These are phyloP conservation scores for Nysson spinosus DNA, from an alignment of 2,888 invertebrate genomes.

Conservation along the genomic window DNA sequence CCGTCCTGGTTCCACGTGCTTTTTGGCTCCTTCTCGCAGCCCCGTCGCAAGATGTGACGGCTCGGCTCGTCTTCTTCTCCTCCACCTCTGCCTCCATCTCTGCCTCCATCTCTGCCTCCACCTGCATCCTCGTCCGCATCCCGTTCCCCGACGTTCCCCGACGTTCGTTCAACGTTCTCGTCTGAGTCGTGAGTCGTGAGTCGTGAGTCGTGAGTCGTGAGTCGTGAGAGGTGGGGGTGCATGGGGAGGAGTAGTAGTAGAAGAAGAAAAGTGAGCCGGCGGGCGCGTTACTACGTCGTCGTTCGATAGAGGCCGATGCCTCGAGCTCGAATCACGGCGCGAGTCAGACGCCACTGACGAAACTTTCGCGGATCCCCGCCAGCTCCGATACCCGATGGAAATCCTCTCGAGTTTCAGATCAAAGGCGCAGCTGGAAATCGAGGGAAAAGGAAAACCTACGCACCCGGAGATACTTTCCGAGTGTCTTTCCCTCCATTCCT, in stretches of 20 bases:
- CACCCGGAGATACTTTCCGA: neutral
- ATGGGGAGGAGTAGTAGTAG: no score
- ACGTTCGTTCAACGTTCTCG: no score
- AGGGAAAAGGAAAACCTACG: slow-evolving; percentile 20
- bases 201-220: no score
- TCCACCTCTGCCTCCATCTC: slow-evolving; percentile 10
- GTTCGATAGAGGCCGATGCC: slow-evolving; percentile 62
- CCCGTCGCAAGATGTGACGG: no score
- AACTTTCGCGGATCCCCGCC: slow-evolving; percentile 45
- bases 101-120: slow-evolving; percentile 5
- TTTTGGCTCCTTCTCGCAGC: slow-evolving; percentile 28
- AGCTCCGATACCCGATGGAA: slow-evolving; percentile 38
- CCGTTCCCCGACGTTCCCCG: no score
- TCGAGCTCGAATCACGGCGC: slow-evolving; percentile 60
- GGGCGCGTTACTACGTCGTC: slow-evolving; percentile 21
- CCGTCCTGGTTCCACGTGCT: slow-evolving; percentile 25
- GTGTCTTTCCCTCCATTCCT: no score
- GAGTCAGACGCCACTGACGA: slow-evolving; percentile 50
- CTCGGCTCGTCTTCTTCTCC: no score
- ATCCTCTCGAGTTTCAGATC: slow-evolving; percentile 49
- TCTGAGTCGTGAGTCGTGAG: no score
- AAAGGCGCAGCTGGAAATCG: slow-evolving; percentile 40
- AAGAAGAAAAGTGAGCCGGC: no score
- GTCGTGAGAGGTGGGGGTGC: no score
- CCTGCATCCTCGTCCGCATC: slow-evolving; percentile 19